These are phyloP conservation scores for Romanogobio albipinnatus DNA, from an alignment of 2,113 vertebrate genomes.

Conservation along the genomic window DNA sequence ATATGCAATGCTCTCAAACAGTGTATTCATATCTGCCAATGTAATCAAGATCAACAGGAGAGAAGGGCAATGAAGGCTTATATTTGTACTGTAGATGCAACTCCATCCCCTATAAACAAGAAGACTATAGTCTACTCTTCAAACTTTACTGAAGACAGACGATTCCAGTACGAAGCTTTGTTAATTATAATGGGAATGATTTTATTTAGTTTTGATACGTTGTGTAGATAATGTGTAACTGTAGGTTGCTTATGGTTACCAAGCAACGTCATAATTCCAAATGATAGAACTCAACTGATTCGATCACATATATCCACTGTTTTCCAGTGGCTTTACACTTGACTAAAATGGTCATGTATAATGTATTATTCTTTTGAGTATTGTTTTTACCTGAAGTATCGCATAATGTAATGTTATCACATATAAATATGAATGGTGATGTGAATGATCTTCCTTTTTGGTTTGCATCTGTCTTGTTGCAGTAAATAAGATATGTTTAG, in stretches of 20 bases:
- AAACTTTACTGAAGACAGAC: neutral
- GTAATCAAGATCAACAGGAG: conserved; percentile 40
- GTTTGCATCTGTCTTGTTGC: neutral
- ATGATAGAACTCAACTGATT: neutral
- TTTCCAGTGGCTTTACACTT: neutral
- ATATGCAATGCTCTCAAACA: conserved; percentile 20
- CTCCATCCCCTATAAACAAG: neutral
- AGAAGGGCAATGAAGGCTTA: conserved; percentile 33
- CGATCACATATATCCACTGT: neutral
- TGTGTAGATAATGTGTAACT: neutral
- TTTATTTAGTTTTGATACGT: neutral
- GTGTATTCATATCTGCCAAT: conserved; percentile 36
- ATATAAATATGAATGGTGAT: neutral
- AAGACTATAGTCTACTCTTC: neutral
- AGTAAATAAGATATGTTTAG: no score
- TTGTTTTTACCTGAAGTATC: neutral
- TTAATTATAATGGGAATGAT: neutral
- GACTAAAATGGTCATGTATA: neutral
- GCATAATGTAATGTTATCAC: neutral
- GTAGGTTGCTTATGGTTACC: neutral
- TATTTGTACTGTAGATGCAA: conserved; percentile 9
- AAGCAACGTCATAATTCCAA: neutral
- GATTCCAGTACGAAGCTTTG: neutral
- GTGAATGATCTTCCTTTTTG: neutral
- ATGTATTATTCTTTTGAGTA: neutral